Conservation (phyloP, 2,797 vertebrate genomes). For the Spinus olivaceus region DNA sequence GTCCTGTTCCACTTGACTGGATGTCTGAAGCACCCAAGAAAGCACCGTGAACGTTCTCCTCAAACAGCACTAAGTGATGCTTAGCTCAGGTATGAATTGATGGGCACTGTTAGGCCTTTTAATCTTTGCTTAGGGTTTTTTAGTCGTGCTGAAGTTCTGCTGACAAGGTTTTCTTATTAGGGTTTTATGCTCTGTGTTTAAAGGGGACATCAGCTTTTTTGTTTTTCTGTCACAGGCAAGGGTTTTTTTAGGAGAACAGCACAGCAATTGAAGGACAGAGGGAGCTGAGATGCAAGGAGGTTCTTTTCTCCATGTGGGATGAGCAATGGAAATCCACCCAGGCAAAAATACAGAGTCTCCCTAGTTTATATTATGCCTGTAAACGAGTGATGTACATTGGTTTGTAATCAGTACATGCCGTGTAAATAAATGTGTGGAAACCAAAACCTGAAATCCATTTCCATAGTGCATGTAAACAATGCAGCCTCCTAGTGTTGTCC, state of each 20-base stretch:
- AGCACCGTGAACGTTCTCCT: neutral
- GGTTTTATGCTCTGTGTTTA: constrained; percentile 38
- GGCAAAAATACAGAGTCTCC: neutral
- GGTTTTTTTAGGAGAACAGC: neutral
- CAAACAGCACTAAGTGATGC: neutral
- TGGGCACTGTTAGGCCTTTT: constrained; percentile 32
- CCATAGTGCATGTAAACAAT: constrained; percentile 51
- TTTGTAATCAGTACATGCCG: constrained; percentile 27
- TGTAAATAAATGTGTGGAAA: constrained; percentile 52
- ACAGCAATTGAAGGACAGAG: constrained; percentile 25
- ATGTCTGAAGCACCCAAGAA: neutral
- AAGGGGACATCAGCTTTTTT: constrained; percentile 46
- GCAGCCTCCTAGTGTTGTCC: constrained; percentile 7
- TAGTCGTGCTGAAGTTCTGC: constrained; percentile 25
- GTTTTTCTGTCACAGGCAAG: neutral
- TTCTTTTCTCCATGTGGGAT: neutral
- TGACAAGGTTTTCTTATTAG: constrained; percentile 41
- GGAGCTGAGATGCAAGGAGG: constrained; percentile 57
- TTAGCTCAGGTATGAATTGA: constrained; percentile 12
- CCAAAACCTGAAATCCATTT: constrained; percentile 53
- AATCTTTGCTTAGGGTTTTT: constrained; percentile 32
- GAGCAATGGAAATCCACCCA: neutral
- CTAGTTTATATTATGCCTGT: constrained; percentile 28
- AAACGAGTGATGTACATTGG: neutral
- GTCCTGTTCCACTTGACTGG: neutral